Percentiles rank a stretch among this genome's conserved stretches.
These are phyloP conservation scores for Ceyx melanurus DNA, from an alignment of 2,113 vertebrate genomes.

Conservation along the genomic window DNA sequence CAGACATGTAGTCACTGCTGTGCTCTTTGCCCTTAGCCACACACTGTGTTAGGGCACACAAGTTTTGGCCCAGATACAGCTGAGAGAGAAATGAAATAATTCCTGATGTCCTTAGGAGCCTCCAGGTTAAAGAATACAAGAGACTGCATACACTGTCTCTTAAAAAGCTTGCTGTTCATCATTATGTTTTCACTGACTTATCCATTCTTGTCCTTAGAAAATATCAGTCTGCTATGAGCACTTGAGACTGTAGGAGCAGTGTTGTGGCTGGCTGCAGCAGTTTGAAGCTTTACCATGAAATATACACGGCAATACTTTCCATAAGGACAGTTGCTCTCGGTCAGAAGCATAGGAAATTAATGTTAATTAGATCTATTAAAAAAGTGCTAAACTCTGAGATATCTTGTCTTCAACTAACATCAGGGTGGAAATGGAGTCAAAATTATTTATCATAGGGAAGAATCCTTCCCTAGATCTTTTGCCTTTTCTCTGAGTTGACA, in stretches of 20 bases:
- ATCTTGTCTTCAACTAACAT: background rate
- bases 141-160: background rate
- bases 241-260: background rate
- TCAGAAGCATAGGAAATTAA: background rate
- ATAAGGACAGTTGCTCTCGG: background rate
- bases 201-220: background rate
- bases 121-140: background rate
- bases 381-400: background rate
- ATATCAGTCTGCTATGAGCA: background rate
- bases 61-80: constrained; percentile 34
- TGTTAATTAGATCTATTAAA: background rate
- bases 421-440: background rate
- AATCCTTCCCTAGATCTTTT: background rate
- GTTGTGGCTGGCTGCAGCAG: background rate
- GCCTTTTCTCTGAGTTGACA: background rate
- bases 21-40: constrained; percentile 21
- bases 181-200: background rate
- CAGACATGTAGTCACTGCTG: background rate
- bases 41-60: background rate
- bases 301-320: background rate
- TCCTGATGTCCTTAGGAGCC: background rate
- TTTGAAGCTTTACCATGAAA: background rate
- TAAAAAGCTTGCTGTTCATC: background rate
- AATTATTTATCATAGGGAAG: background rate
- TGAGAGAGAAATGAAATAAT: background rate